phyloP scores from a whole-genome alignment of 1,140 invertebrate genomes.

The Bombus superbus region DNA sequence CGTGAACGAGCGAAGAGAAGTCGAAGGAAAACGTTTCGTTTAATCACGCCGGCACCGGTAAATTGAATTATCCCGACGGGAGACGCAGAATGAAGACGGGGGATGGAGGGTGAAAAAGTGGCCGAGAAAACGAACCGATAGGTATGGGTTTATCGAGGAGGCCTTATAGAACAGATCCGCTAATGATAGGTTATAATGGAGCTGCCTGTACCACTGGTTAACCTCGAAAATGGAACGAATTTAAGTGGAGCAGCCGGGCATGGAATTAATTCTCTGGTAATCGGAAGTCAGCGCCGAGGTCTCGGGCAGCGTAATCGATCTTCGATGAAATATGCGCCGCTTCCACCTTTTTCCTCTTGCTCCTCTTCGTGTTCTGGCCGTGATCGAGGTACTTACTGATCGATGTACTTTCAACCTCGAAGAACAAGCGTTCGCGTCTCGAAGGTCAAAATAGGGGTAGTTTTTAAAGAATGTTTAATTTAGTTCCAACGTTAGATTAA shows the following conservation, averaged over 20 bases:
- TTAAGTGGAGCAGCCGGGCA: slow-evolving; percentile 46
- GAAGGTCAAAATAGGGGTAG: background rate
- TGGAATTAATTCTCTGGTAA: slow-evolving; percentile 50
- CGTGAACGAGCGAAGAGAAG: background rate
- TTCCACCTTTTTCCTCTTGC: background rate
- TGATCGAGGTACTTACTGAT: background rate
- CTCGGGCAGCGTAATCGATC: slow-evolving; percentile 35
- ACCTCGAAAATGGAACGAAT: slow-evolving; percentile 49
- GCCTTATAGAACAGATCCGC: slow-evolving; percentile 41
- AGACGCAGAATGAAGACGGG: background rate
- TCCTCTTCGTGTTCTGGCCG: background rate
- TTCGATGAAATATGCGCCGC: slow-evolving; percentile 22
- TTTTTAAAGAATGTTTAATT: background rate
- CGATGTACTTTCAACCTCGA: background rate
- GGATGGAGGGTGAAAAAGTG: slow-evolving; percentile 25
- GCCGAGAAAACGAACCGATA: background rate
- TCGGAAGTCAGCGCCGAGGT: slow-evolving; percentile 42
- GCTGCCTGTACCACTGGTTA: slow-evolving; percentile 43
- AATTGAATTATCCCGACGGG: slow-evolving; percentile 61
- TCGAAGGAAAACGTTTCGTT: slow-evolving; percentile 58
- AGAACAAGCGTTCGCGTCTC: background rate
- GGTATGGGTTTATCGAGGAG: slow-evolving; percentile 47
- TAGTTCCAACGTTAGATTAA: background rate
- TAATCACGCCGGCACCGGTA: slow-evolving; percentile 57
- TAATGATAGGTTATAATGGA: slow-evolving; percentile 69